A percentile compares a stretch with the other conserved stretches of the same genome.
Evolutionary conservation across 2,888 invertebrate species (phyloP).

Genomic region (Hyppa rectilinea): DNA sequence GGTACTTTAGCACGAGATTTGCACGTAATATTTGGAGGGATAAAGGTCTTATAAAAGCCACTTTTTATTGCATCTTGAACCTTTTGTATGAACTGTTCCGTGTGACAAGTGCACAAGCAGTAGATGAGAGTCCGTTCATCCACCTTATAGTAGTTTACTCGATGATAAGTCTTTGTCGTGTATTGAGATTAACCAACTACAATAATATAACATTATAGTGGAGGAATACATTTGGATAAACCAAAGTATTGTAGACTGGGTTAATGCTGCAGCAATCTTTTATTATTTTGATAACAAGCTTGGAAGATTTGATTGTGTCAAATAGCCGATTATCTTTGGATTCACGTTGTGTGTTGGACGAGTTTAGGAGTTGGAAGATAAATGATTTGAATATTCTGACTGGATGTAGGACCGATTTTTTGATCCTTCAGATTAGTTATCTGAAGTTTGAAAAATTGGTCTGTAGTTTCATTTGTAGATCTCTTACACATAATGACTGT

Average conservation of each 20-base stretch:
- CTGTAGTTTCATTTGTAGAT: neutral
- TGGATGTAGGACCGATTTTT: neutral
- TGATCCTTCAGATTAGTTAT: no score
- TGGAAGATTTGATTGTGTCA: no score
- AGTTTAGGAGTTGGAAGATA: neutral
- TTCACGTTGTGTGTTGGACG: neutral
- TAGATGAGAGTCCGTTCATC: neutral
- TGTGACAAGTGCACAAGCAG: neutral
- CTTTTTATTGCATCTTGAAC: constrained; percentile 19
- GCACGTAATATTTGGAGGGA: constrained; percentile 10
- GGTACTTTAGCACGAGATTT: constrained; percentile 30
- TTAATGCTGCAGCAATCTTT: neutral
- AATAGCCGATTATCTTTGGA: no score
- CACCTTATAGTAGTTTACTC: neutral
- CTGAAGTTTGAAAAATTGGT: neutral
- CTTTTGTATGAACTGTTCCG: constrained; percentile 1
- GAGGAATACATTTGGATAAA: constrained; percentile 1
- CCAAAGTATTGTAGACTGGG: neutral
- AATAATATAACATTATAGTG: neutral
- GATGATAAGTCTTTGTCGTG: neutral
- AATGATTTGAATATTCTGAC: neutral
- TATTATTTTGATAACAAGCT: neutral
- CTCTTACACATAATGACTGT: neutral
- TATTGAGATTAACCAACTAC: neutral
- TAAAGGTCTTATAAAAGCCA: constrained; percentile 6